Percentiles rank a stretch among this genome's conserved stretches.
These are phyloP conservation scores for Ophiodon elongatus DNA, from an alignment of 2,113 vertebrate species.

Conservation along the genomic window DNA sequence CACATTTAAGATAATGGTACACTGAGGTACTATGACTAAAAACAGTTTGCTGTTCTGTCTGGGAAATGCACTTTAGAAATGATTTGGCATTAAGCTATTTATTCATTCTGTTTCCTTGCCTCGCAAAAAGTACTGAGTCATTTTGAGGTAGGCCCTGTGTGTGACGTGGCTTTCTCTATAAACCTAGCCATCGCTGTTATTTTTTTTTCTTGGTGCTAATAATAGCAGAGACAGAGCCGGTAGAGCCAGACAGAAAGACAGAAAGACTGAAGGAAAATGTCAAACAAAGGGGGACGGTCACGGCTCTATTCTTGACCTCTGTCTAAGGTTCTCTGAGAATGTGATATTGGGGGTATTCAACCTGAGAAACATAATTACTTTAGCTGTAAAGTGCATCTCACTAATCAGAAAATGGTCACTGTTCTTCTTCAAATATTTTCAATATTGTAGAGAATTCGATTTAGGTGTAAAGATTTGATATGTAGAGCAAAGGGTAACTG, in stretches of 20 bases:
- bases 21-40: not conserved
- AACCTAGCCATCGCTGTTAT: constrained; percentile 29
- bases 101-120: constrained; percentile 4
- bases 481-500: not conserved
- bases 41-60: not conserved
- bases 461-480: constrained; percentile 5
- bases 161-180: constrained; percentile 44
- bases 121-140: constrained; percentile 68
- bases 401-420: constrained; percentile 11
- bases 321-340: constrained; percentile 19
- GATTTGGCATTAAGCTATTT: not conserved
- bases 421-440: constrained; percentile 5
- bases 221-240: constrained; percentile 68
- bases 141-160: constrained; percentile 38
- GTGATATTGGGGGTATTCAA: constrained; percentile 14
- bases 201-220: constrained; percentile 65
- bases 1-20: not conserved
- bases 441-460: constrained; percentile 6
- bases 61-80: not conserved
- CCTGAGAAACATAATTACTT: constrained; percentile 43
- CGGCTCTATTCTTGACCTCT: constrained; percentile 21
- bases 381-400: not conserved
- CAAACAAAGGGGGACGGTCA: constrained; percentile 43
- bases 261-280: constrained; percentile 33
- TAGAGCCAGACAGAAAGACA: constrained; percentile 60